Evolutionary conservation across 2,113 vertebrate genomes (phyloP).

Genomic region (Pholis gunnellus): DNA sequence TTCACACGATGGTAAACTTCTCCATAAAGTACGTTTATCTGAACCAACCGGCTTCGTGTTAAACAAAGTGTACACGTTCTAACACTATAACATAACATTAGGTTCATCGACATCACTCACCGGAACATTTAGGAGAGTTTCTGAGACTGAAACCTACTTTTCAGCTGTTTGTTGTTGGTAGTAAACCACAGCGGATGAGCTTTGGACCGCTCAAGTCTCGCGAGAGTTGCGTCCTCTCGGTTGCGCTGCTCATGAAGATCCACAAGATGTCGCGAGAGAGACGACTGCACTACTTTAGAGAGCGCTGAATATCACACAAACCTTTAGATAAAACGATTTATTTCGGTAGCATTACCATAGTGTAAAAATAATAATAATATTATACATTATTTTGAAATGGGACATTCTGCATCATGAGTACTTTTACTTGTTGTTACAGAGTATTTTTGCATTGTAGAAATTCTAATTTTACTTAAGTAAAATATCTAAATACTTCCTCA

Average conservation of each 20-base stretch:
- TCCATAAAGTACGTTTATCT: background rate
- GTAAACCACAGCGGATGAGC: background rate
- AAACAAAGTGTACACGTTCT: accelerated
- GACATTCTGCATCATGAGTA: no score
- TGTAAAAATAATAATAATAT: no score
- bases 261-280: conserved; percentile 28
- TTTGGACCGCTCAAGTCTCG: conserved; percentile 14
- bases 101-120: background rate
- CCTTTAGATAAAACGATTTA: no score
- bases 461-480: no score
- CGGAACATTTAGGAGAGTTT: background rate
- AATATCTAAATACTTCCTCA: no score
- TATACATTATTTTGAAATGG: no score
- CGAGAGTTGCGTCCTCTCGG: background rate
- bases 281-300: no score
- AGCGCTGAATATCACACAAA: no score
- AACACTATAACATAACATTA: accelerated
- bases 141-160: background rate
- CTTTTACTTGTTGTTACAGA: no score
- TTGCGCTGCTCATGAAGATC: accelerated
- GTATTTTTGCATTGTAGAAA: no score
- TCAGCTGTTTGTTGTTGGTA: background rate
- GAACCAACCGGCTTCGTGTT: background rate
- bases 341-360: no score
- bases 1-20: background rate